Conservation (phyloP, 2,113 vertebrate species). For the Myrmophylax atrothorax region DNA sequence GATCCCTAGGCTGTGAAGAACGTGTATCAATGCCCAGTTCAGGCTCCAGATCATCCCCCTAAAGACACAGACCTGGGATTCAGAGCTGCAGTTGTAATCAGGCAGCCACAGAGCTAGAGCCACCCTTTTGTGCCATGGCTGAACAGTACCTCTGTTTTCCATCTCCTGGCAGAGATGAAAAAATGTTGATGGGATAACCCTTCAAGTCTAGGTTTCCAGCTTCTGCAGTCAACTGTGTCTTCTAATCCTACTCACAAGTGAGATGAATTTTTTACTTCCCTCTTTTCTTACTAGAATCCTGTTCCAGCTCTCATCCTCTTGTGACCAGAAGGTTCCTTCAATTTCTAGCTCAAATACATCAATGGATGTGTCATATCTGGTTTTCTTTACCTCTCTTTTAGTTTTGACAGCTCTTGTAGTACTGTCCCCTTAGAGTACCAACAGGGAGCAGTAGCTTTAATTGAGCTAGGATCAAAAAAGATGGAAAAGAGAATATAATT, state of each 20-base stretch:
- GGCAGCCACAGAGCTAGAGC: neutral
- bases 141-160: neutral
- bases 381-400: neutral
- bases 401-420: neutral
- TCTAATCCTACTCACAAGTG: neutral
- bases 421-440: neutral
- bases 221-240: neutral
- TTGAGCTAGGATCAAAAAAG: neutral
- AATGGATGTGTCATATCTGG: neutral
- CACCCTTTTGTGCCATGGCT: neutral
- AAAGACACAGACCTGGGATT: neutral
- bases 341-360: neutral
- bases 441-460: neutral
- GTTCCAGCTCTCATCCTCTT: neutral
- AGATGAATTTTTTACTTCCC: neutral
- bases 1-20: neutral
- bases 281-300: neutral
- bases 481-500: neutral
- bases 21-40: neutral
- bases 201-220: neutral
- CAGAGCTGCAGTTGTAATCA: neutral
- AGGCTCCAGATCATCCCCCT: neutral
- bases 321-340: neutral
- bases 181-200: neutral
- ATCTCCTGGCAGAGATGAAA: neutral